phyloP scores from a whole-genome alignment of 1,140 invertebrate species.

The Diorhabda carinulata region DNA sequence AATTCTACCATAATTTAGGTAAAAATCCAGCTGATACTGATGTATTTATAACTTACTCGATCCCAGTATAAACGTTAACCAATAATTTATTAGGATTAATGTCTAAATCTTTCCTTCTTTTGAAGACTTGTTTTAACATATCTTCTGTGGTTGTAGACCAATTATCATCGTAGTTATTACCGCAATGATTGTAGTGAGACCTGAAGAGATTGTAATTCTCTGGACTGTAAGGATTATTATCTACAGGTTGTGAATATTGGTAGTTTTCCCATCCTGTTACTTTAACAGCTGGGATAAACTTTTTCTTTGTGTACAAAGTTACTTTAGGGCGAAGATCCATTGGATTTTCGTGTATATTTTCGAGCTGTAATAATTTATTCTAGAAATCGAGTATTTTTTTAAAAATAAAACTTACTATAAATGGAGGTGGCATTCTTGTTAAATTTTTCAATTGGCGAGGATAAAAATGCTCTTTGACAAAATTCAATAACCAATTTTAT shows the following conservation, averaged over 20 bases:
- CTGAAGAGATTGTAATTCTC: constrained; percentile 47
- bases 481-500: too few species aligned
- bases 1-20: too few species aligned
- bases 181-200: constrained; percentile 49
- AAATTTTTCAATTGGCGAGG: too few species aligned
- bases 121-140: constrained; percentile 47
- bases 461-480: too few species aligned
- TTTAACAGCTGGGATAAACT: constrained; percentile 48
- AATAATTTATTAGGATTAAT: constrained; percentile 25
- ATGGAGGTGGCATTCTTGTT: too few species aligned
- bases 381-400: too few species aligned
- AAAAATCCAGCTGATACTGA: too few species aligned
- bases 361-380: background rate
- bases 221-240: constrained; percentile 50
- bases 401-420: too few species aligned
- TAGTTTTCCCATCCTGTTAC: constrained; percentile 49
- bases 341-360: background rate
- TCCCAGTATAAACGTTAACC: constrained; percentile 29
- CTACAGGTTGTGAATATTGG: constrained; percentile 46
- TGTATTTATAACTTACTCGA: background rate
- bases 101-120: constrained; percentile 15
- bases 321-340: constrained; percentile 35
- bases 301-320: constrained; percentile 50
- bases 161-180: constrained; percentile 43
- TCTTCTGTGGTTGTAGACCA: constrained; percentile 45